Evolutionary conservation across 2,113 vertebrate genomes (phyloP), one percentile per base, ranked within the genome.

Genomic region (Piprites chloris): DNA sequence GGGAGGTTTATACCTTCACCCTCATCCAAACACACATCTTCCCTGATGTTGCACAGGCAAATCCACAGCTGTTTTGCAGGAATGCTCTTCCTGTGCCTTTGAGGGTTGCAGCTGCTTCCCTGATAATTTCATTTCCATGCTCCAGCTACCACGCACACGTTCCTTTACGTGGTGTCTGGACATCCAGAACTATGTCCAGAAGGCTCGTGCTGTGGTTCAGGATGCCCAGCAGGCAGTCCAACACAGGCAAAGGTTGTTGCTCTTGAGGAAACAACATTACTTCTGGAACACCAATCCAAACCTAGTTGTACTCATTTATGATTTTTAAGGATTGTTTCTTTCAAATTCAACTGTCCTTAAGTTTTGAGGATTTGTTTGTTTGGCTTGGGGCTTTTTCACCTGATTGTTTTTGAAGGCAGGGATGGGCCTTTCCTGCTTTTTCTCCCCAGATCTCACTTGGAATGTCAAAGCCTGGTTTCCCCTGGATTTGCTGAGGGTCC

Each of bases 201-300:
- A 0, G 3, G 9, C 49, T 6, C 0, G 11, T 46, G 27, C 33
- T 41, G 9, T 20, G 2, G 8, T 26, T 76, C 30, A 0, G 3
- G 42, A 8, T 4, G 11, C 30, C 47, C 46, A 42, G 9, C 24
- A 66, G 3, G 30, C 1, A 22, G 10, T 32, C 41, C 59, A 41
- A 9, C 33, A 16, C 30, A 50, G 23, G 67, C 33, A 82, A 63
- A 74, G 7, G 33, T 0, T 26, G 35, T 2, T 14, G 28, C 24
- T 72, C 66, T 44, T 75, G 27, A 87, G 39, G 39, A 79, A 75
- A 68, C 5, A 26, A 14, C 55, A 22, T 13, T n/a, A 23, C 3
- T 46, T 20, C 74, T 41, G 35, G 4, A 80, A 17, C 32, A 49
- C 28, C 41, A 46, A 19, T 44, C 32, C 49, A 28, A 73, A 87